Evolutionary conservation across 2,888 invertebrate genomes (phyloP), one percentile per base, ranked within the genome.

Genomic region (Polyommatus iphigenia): DNA sequence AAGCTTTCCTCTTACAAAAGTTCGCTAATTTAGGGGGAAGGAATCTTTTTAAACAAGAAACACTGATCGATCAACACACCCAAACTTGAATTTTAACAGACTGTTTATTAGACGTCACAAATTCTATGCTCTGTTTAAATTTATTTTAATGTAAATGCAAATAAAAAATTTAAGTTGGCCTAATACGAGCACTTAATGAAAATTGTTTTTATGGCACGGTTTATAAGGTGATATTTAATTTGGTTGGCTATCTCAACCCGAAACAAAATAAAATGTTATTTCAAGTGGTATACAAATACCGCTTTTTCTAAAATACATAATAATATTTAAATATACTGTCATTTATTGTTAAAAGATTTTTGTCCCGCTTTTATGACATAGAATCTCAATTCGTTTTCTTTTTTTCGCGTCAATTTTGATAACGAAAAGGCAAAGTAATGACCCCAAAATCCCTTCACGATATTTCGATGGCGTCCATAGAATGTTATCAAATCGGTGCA

Each of bases 401-500:
- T 54, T 54, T 5, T 46, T 46, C 10, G 46, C 46, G 15, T 29
- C 13, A 5, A 32, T 18, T 32, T 29, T 67, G 75, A 75, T 67
- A 36, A 76, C 71, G 71, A 59, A 78, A 79, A 78, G 77, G 81
- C 77, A 80, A 78, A 80, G 78, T 81, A 80, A 81, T 82, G 81
- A 85, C 86, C 84, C 83, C 87, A 89, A 88, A 88, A 89, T 90
- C 85, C 81, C 82, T 85, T 84, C 87, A 86, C 84, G 83, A 84
- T 87, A 90, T 77, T 71, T 89, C 88, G 89, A 89, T 90, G 87
- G 88, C 92, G 93, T 88, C 90, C 89, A 92, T 92, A 92, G 92
- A 93, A 93, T 91, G 91, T 93, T 93, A 93, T 93, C 93, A 93
- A 93, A 93, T 93, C 93, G 93, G 88, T 92, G 92, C 93, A 91